phyloP scores from a whole-genome alignment of 2,888 invertebrate species.

The Acleris sparsana region DNA sequence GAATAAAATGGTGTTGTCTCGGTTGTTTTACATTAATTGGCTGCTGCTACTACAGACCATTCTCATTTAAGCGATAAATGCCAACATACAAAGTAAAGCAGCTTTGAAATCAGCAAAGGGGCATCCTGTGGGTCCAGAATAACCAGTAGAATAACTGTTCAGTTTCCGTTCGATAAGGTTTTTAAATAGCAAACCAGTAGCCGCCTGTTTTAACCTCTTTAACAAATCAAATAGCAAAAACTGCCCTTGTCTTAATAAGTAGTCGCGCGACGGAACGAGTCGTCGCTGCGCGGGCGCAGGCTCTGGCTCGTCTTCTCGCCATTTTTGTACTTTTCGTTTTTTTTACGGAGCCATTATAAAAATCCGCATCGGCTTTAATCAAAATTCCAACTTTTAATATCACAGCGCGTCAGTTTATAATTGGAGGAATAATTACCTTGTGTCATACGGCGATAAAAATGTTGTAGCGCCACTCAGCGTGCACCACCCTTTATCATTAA shows the following conservation, averaged over 20 bases:
- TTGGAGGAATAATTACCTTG: slow-evolving; percentile 70
- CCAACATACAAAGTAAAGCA: slow-evolving; percentile 12
- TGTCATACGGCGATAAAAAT: slow-evolving; percentile 65
- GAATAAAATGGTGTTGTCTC: background rate
- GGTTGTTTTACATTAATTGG: background rate
- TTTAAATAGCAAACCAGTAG: slow-evolving; percentile 82
- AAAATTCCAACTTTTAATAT: slow-evolving; percentile 76
- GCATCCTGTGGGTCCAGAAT: slow-evolving; percentile 56
- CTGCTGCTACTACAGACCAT: background rate
- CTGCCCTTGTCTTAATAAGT: slow-evolving; percentile 82
- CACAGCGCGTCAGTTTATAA: slow-evolving; percentile 65
- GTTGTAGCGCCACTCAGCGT: slow-evolving; percentile 47
- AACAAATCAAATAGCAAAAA: slow-evolving; percentile 83
- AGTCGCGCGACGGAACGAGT: slow-evolving; percentile 71
- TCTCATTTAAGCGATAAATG: too few species aligned
- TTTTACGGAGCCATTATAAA: slow-evolving; percentile 70
- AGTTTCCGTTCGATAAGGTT: slow-evolving; percentile 78
- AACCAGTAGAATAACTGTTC: slow-evolving; percentile 76
- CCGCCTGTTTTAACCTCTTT: slow-evolving; percentile 71
- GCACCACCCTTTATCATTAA: slow-evolving; percentile 55
- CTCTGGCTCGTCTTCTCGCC: slow-evolving; percentile 67
- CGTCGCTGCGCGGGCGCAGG: slow-evolving; percentile 57
- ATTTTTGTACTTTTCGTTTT: slow-evolving; percentile 72
- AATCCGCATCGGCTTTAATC: slow-evolving; percentile 77
- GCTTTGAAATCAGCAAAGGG: slow-evolving; percentile 46